A percentile compares a stretch with the other conserved stretches of the same genome.
These are phyloP conservation scores for Sander vitreus DNA, from an alignment of 2,113 vertebrate species.

Conservation along the genomic window DNA sequence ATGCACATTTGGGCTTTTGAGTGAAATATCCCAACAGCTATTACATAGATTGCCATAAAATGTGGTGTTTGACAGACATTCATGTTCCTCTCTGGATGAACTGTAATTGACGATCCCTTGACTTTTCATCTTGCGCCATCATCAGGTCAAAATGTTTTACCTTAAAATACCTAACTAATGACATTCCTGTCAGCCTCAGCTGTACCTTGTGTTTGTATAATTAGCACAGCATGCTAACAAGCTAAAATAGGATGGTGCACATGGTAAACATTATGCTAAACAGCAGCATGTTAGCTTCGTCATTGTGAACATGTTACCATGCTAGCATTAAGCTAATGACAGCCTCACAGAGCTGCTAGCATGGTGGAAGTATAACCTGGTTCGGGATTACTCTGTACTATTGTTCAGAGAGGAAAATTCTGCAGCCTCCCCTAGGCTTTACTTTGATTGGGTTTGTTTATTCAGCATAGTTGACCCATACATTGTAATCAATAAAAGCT, in stretches of 20 bases:
- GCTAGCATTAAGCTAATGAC: neutral
- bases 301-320: neutral
- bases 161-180: no score
- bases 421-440: neutral
- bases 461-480: constrained; percentile 22
- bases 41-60: neutral
- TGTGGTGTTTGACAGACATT: neutral
- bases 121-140: neutral
- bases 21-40: constrained; percentile 1
- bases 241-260: no score
- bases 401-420: constrained; percentile 6
- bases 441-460: constrained; percentile 9
- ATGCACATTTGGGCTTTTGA: neutral
- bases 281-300: no score
- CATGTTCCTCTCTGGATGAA: neutral
- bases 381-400: neutral
- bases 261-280: neutral
- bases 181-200: no score
- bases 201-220: no score
- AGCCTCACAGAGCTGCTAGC: no score
- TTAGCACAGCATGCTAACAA: no score
- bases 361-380: no score
- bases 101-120: neutral
- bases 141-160: neutral
- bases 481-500: constrained; percentile 57